Base-by-base conservation (phyloP, 2,797 vertebrate genomes). In the Myotis myotis region DNA sequence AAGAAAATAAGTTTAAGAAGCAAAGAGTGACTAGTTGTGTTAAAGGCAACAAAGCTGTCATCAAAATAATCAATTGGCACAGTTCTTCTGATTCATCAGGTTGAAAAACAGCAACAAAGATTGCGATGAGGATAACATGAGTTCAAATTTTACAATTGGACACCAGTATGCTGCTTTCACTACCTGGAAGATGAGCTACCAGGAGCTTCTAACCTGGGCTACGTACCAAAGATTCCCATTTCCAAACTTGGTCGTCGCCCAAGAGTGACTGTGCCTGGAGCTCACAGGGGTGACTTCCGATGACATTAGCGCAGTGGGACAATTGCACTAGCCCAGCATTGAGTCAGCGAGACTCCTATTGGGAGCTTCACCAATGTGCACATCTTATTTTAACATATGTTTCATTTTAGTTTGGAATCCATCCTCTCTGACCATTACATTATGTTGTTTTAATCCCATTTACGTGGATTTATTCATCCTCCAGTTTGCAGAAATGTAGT, bases 301-400 rank as follows among this genome's bases (percentile, higher is more conserved):
- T 66, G 60, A 30, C 2, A 8, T 30, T 19, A 60, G 1, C 23
- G 3, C 47, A 87, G 8, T 12, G n/a, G 33, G 68, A 44, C 36
- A 36, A 11, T 15, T 33, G 38, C 23, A 1, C 76, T 53, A 55
- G n/a, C 41, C 51, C 41, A 13, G 25, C n/a, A 57, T 75, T 71
- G 68, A 75, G 6, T 89, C 72, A 74, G 19, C 66, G 33, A 3
- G 22, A 22, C 15, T 86, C 33, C 44, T 71, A 5, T 17, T n/a
- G 19, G 49, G 41, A 90, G 70, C 49, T 53, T 79, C 38, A 47
- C 1, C 38, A 25, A 41, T 64, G 12, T 74, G n/a, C 53, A 20
- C 33, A 38, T 93, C 87, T 90, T 78, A 71, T 70, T 95, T 85
- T 76, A 92, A 78, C 33, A 84, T 66, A 55, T 83, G 68, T 82